A percentile compares a stretch with the other conserved stretches of the same genome.
These are phyloP conservation scores for Myotis findleyi DNA, from an alignment of 2,797 vertebrate genomes.

Conservation along the genomic window DNA sequence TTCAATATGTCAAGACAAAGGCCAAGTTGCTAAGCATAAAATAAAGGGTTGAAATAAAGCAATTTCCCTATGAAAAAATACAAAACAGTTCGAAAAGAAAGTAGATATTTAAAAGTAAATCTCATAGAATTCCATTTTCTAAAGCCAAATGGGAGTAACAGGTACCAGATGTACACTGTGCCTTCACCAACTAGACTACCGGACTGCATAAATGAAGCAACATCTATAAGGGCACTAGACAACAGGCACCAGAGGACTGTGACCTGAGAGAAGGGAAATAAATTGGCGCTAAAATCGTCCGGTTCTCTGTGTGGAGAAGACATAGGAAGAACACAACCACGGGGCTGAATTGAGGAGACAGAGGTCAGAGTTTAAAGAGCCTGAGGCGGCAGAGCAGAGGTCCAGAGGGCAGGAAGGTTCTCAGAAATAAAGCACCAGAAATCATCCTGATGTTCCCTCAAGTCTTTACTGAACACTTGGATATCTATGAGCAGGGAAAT, in stretches of 20 bases:
- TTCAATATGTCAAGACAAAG: not conserved
- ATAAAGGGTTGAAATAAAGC: not conserved
- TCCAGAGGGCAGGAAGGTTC: not conserved
- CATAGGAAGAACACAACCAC: not conserved
- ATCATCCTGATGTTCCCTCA: fast-evolving
- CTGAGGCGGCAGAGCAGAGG: not conserved
- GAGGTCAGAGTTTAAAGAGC: not conserved
- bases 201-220: not conserved
- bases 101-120: not conserved
- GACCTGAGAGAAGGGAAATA: not conserved
- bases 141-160: not conserved
- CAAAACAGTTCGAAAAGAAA: not conserved
- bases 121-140: not conserved
- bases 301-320: not conserved
- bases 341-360: not conserved
- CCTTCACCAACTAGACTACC: not conserved
- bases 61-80: not conserved
- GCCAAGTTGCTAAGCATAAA: not conserved
- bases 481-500: not conserved
- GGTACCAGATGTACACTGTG: not conserved
- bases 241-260: fast-evolving
- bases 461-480: not conserved
- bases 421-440: not conserved
- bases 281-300: not conserved
- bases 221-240: not conserved